Base-by-base conservation (phyloP, 2,113 vertebrate genomes). In the Todiramphus chloris region DNA sequence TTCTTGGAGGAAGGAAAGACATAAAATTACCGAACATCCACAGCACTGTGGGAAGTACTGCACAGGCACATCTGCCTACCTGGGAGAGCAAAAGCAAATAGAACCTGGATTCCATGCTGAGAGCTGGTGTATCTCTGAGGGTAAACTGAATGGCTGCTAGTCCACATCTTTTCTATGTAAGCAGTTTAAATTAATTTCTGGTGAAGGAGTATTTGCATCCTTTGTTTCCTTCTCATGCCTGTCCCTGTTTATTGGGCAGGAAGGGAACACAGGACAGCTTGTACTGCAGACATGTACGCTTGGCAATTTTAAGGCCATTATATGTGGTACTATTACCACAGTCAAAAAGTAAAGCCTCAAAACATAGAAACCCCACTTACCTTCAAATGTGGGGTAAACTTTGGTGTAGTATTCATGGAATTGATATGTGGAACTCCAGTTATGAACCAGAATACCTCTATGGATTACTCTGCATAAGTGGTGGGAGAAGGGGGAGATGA, bases 401-500 rank as follows among this genome's bases (percentile, higher is more conserved):
- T 30, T 31, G 67, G 39, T 17, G 41, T 5, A 13, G 23, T 16
- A 35, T 3, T 88, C 41, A 74, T 90, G 63, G 67, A 55, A 67
- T 46, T 10, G 59, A 46, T 8, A 13, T 0, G 7, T 58, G 27
- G 24, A 85, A 21, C 63, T 87, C 70, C 63, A 58, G 63, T 3
- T 50, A 56, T 11, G 63, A 56, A 41, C 68, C 43, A 59, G 68
- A 72, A 23, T 8, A 53, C 31, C 60, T 83, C 70, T 88, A 19
- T 81, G 75, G 55, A 25, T 31, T 11, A 24, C 73, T 51, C 72
- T 75, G 68, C 15, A 9, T 68, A 2, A 27, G n/a, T 48, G n/a
- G 2, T 31, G 86, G 83, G 95, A 90, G 92, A 75, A 92, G 77
- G 66, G 62, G 35, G n/a, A 74, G 60, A 80, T 74, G 79, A 93